phyloP scores from a whole-genome alignment of 2,797 vertebrate genomes.

The Gorsachius magnificus region DNA sequence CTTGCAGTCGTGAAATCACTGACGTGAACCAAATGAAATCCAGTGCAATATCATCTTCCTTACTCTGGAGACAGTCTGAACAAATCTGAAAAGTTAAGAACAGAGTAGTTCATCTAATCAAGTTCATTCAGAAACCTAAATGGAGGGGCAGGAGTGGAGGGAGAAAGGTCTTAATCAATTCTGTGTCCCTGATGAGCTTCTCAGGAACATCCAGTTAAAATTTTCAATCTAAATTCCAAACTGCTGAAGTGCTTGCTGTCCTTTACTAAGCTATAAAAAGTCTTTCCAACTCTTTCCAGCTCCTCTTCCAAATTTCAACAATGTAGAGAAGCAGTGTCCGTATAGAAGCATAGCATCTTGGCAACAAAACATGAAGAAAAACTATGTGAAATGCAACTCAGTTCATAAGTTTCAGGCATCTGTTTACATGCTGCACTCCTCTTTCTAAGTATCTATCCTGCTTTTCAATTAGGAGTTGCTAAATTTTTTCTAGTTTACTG shows the following conservation, averaged over 20 bases:
- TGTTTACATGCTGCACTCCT: not conserved
- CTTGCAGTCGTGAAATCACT: not conserved
- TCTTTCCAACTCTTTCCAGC: not conserved
- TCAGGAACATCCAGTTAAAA: not conserved
- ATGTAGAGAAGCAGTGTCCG: not conserved
- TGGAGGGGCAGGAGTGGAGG: too few species aligned
- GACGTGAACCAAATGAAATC: not conserved
- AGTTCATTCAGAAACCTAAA: conserved; percentile 10
- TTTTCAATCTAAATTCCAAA: conserved; percentile 21
- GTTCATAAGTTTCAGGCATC: not conserved
- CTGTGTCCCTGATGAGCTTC: conserved; percentile 3
- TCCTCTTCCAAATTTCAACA: not conserved
- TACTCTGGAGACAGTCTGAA: not conserved
- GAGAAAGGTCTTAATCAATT: conserved; percentile 9
- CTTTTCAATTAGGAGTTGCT: not conserved
- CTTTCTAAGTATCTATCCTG: not conserved
- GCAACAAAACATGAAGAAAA: not conserved
- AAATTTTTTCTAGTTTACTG: not conserved
- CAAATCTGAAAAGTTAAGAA: conserved; percentile 32
- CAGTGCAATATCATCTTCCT: not conserved
- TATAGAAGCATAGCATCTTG: not conserved
- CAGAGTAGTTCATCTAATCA: not conserved
- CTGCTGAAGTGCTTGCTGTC: not conserved
- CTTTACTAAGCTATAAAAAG: not conserved
- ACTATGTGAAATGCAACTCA: not conserved